phyloP scores from a whole-genome alignment of 2,113 vertebrate species.

The Pteronura brasiliensis region DNA sequence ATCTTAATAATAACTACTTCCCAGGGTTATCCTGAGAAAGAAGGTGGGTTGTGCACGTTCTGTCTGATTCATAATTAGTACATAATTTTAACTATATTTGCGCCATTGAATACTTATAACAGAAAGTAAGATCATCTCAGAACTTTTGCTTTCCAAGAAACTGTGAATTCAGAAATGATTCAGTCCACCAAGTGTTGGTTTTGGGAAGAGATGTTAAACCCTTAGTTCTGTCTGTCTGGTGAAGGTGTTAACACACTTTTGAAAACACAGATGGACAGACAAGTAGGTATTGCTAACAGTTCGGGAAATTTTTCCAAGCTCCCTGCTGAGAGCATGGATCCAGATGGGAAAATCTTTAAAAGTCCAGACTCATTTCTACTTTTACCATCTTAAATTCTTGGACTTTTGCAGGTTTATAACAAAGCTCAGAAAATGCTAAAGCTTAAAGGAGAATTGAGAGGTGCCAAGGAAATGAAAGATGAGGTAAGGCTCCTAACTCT shows the following conservation, averaged over 20 bases:
- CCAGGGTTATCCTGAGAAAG: not conserved
- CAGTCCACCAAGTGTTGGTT: not conserved
- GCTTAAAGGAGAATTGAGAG: constrained; percentile 73
- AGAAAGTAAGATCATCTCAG: constrained; percentile 8
- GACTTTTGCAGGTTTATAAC: constrained; percentile 73
- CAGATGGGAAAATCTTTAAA: constrained; percentile 52
- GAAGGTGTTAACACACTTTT: constrained; percentile 24
- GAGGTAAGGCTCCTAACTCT: constrained; percentile 63
- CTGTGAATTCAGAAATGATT: constrained; percentile 7
- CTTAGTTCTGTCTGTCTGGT: not conserved
- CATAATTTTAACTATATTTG: not conserved
- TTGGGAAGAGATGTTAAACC: constrained; percentile 28
- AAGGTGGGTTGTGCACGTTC: not conserved
- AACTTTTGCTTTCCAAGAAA: not conserved
- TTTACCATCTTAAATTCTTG: constrained; percentile 62
- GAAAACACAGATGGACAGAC: constrained; percentile 25
- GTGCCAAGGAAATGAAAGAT: constrained; percentile 67
- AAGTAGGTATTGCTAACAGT: not conserved
- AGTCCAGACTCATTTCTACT: not conserved
- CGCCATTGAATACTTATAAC: not conserved
- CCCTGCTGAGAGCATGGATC: not conserved
- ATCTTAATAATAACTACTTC: not conserved
- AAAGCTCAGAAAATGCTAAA: constrained; percentile 74
- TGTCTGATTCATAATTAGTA: not conserved
- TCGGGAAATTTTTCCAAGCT: constrained; percentile 7